These are phyloP conservation scores for Elegia similella DNA, from an alignment of 2,888 invertebrate genomes.

Conservation along the genomic window DNA sequence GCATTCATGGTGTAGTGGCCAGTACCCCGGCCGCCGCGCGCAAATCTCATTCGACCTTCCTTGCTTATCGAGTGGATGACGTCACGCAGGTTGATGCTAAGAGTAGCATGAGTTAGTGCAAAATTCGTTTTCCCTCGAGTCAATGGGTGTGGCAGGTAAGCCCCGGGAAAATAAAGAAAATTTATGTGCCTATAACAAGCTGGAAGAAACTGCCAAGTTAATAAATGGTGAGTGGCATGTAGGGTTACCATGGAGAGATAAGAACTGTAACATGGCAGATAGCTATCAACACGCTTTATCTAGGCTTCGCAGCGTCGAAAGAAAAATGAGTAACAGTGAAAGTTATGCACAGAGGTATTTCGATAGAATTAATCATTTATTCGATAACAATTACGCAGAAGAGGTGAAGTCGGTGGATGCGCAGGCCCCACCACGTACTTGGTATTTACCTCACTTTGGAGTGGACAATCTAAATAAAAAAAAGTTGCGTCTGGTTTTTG, in stretches of 20 bases:
- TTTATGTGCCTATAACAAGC: slow-evolving; percentile 15
- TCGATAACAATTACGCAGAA: slow-evolving; percentile 26
- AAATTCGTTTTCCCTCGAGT: slow-evolving; percentile 19
- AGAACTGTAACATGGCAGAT: slow-evolving; percentile 23
- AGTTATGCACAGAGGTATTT: slow-evolving; percentile 22
- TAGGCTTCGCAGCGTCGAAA: slow-evolving; percentile 21
- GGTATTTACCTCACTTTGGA: slow-evolving; percentile 32
- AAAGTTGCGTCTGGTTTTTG: slow-evolving; percentile 28
- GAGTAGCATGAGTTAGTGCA: no score
- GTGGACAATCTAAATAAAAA: slow-evolving; percentile 29
- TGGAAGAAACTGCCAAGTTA: slow-evolving; percentile 23
- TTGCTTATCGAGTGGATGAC: no score
- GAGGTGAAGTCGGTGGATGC: no score
- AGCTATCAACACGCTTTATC: slow-evolving; percentile 16
- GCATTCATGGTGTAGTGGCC: neutral
- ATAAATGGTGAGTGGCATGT: slow-evolving; percentile 28
- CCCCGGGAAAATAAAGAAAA: slow-evolving; percentile 23
- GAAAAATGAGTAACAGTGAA: slow-evolving; percentile 17
- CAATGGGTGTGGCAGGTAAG: slow-evolving; percentile 20
- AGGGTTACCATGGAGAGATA: slow-evolving; percentile 30
- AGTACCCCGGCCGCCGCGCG: neutral
- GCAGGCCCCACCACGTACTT: slow-evolving; percentile 15
- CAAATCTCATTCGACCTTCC: neutral
- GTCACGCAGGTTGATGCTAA: neutral
- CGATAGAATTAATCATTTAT: slow-evolving; percentile 28